Conservation (phyloP, 53 echinoderm and acorn worm genomes). For the Stichopus horrens region DNA sequence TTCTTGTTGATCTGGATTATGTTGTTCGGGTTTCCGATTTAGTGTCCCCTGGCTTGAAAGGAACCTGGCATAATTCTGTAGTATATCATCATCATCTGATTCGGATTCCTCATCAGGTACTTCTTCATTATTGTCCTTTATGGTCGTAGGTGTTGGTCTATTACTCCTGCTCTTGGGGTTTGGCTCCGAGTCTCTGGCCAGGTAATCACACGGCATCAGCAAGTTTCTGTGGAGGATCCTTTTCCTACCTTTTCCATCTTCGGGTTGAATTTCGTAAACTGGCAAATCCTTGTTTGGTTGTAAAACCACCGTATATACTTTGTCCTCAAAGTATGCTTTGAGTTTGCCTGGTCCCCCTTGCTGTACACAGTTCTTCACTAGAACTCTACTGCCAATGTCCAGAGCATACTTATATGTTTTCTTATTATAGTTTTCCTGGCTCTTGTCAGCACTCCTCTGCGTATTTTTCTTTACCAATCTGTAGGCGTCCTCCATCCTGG, state of each 20-base stretch:
- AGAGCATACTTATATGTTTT: too few relatives aligned
- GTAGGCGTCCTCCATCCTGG: slow-evolving; percentile 45
- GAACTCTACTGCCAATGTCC: slow-evolving; percentile 57
- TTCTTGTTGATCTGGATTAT: too few relatives aligned
- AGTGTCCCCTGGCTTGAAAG: too few relatives aligned
- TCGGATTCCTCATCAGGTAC: too few relatives aligned
- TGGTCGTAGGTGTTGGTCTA: too few relatives aligned
- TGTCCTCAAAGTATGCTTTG: slow-evolving; percentile 53
- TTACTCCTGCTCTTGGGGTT: too few relatives aligned
- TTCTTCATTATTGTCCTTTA: too few relatives aligned
- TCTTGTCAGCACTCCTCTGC: too few relatives aligned
- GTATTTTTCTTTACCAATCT: slow-evolving; percentile 8
- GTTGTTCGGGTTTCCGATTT: too few relatives aligned
- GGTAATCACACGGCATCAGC: background rate
- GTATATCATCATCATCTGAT: too few relatives aligned
- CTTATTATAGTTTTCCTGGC: slow-evolving; percentile 24
- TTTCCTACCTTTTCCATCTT: slow-evolving; percentile 45
- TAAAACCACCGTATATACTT: slow-evolving; percentile 31
- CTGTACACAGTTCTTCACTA: slow-evolving; percentile 42
- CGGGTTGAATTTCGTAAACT: slow-evolving; percentile 3
- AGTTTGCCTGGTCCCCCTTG: slow-evolving; percentile 54
- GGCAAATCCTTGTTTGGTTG: background rate
- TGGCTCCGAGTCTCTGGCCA: too few relatives aligned
- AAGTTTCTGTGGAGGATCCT: background rate
- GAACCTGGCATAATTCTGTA: too few relatives aligned